Evolutionary conservation across 2,113 vertebrate genomes (phyloP), one percentile per base, ranked within the genome.

Genomic region (Melanostigma gelatinosum): DNA sequence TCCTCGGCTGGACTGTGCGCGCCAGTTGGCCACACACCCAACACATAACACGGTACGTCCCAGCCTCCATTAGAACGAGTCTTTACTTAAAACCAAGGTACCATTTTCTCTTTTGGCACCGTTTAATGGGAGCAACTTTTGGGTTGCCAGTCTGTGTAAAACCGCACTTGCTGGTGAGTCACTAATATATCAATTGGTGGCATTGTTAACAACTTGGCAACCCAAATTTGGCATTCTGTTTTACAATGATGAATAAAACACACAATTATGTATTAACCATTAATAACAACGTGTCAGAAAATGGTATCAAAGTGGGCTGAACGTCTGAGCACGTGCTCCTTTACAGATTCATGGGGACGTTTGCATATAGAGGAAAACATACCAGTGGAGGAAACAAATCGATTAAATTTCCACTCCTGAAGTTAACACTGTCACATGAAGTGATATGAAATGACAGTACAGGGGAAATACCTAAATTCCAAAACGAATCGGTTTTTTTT

Each of bases 1-100:
- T 89, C 27, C 85, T 94, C 24, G 93, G 93, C 58, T 93, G 94
- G 94, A 93, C 93, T 0, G 89, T 94, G 61, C 71, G 52, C 1
- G 57, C 55, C 64, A 85, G 74, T 42, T 84, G 85, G 78, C 11
- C 85, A 0, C 61, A 75, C 2, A 38, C 11, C 0, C 66, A 71
- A 22, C 72, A 65, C 11, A 73, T 38, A 20, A 7, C 88, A 79
- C 66, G 94, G 94, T 94, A 87, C 12, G 86, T 57, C 3, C 24
- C 40, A 6, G 8, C 29, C 52, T 1, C 6, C 22, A 27, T 18
- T 38, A 12, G 12, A 16, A 32, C 32, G 10, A n/a, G 34, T n/a
- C 40, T 42, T 24, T 60, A 60, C 27, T 11, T 36, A 2, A 62
- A 36, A 20, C 13, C 22, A 40, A 4, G 50, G 48, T 9, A 16